Evolutionary conservation across 2,113 vertebrate species (phyloP), one percentile per base, ranked within the genome.

Genomic region (Talpa occidentalis): DNA sequence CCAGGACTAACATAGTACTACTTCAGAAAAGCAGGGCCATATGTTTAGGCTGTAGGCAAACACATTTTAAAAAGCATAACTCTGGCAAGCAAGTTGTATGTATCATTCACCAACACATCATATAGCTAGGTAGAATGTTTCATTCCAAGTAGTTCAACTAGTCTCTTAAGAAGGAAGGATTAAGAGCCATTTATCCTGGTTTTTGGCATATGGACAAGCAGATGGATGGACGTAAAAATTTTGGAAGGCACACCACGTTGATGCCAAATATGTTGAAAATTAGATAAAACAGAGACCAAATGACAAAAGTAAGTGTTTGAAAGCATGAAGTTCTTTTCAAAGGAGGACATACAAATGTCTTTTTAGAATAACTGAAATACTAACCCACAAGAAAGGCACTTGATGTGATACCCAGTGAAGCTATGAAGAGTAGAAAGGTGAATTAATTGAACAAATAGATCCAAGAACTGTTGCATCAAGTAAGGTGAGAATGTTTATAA

Each of bases 281-380:
- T 83, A 92, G 37, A 90, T 77, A 95, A 95, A 97, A 96, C 92
- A 97, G 37, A 96, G 69, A 87, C 60, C 73, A 84, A 96, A 77
- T 90, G 91, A 83, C 67, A 96, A 93, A 92, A 96, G 70, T 83
- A 90, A 93, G 79, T 80, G 66, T 95, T 78, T 91, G 60, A 94
- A 94, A 81, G 4, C 60, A 67, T 78, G 24, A 72, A 79, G 22
- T 77, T n/a, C 60, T 84, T 93, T 72, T 81, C 76, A 89, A 92
- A 81, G 12, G 42, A 90, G 88, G 54, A 72, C 12, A 42, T 22
- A 44, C 83, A 32, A 77, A 86, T 47, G 5, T 54, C 49, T 70
- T 77, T 73, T 95, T 96, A 86, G 52, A 80, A 74, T 26, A 89
- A 90, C 69, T 70, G 60, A 89, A 94, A 66, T 93, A 80, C 14